Conservation (phyloP, 2,113 vertebrate genomes). For the Pedionomus torquatus region DNA sequence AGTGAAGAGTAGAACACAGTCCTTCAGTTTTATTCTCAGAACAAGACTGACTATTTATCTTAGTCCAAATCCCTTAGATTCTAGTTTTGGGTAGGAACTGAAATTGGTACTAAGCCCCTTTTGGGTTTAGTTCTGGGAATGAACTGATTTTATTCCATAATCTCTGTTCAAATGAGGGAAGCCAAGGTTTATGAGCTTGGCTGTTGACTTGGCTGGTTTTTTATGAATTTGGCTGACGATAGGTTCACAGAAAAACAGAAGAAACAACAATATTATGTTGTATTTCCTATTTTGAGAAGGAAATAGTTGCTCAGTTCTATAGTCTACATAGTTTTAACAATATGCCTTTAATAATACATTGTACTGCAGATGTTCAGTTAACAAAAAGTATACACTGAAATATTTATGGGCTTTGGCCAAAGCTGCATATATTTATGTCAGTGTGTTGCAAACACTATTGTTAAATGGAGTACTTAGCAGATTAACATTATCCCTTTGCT, state of each 20-base stretch:
- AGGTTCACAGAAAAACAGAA: not conserved
- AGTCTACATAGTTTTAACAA: not conserved
- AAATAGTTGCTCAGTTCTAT: not conserved
- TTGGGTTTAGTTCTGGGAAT: not conserved
- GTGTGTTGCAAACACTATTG: slow-evolving; percentile 13
- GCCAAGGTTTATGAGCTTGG: not conserved
- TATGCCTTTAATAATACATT: slow-evolving; percentile 17
- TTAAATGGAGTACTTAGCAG: not conserved
- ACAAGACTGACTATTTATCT: not conserved
- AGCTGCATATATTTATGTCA: not conserved
- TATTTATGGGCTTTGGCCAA: slow-evolving; percentile 28
- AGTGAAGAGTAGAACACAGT: not conserved
- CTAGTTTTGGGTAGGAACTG: not conserved
- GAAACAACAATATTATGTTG: not conserved
- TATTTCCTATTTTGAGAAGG: slow-evolving; percentile 16
- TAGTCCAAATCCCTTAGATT: not conserved
- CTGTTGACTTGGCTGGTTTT: not conserved
- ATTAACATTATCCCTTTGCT: slow-evolving; percentile 7
- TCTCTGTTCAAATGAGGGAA: not conserved
- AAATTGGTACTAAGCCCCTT: not conserved
- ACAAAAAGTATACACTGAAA: slow-evolving; percentile 20
- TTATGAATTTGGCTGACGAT: not conserved
- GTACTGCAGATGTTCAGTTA: slow-evolving; percentile 35
- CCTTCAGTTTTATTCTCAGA: not conserved
- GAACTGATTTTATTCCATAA: not conserved